Conservation (phyloP, 2,113 vertebrate genomes). For the Myocastor coypus region DNA sequence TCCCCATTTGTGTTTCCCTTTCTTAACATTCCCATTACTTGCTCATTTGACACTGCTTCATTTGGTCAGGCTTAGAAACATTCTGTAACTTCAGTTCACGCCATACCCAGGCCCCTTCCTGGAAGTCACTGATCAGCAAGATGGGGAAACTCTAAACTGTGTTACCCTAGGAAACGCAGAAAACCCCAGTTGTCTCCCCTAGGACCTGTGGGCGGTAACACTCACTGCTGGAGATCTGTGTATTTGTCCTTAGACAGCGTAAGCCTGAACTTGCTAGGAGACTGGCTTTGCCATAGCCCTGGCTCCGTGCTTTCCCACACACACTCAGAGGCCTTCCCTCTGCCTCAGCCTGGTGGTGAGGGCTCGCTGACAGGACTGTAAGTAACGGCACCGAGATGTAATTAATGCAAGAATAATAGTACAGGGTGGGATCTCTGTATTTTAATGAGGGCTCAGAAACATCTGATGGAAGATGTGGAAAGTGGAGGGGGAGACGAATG, state of each 20-base stretch:
- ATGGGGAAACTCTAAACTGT: neutral
- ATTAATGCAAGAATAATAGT: conserved; percentile 36
- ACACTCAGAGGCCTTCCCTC: neutral
- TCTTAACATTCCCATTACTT: neutral
- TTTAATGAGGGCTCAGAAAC: conserved; percentile 56
- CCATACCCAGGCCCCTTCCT: neutral
- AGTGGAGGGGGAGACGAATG: neutral
- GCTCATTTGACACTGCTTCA: neutral
- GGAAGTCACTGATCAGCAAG: neutral
- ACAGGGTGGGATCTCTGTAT: neutral
- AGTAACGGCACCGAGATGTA: conserved; percentile 33
- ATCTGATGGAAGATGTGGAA: neutral
- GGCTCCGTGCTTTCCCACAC: neutral
- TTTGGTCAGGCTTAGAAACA: neutral
- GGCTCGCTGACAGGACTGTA: neutral
- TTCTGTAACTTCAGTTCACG: neutral
- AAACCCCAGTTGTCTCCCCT: neutral
- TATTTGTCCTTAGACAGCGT: neutral
- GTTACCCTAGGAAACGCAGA: neutral
- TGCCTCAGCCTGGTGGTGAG: neutral
- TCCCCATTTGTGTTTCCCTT: neutral
- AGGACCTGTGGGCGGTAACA: neutral
- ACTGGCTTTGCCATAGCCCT: neutral
- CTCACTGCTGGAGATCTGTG: neutral
- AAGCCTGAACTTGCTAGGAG: neutral